Base-by-base conservation (phyloP, 1,140 invertebrate genomes). In the Drosophila gunungcola region DNA sequence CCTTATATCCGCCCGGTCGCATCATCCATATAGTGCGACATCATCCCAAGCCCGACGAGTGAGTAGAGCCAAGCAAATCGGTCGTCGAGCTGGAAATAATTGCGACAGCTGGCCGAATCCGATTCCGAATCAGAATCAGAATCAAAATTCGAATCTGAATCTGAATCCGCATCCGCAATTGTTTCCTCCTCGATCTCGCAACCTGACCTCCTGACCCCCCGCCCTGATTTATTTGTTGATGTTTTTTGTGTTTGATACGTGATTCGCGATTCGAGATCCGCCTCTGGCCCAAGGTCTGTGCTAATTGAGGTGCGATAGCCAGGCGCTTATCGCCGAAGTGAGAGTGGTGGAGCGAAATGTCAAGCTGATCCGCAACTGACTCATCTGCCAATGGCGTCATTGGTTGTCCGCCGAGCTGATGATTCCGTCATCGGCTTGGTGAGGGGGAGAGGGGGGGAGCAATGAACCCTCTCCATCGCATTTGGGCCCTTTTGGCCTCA, bases 1-100 rank as follows among this genome's bases (percentile, higher is more conserved):
- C 97, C 2, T 93, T 98, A 1, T 98, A 96, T 93, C 97, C 97
- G 42, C 97, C 97, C 6, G 97, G 97, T 3, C 94, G 95, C 79
- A 98, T 98, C 60, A 97, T 98, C 46, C 97, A 98, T 90, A 95
- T 98, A 34, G 97, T 98, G 46, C 93, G 97, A 54, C 97, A 97
- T 93, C 97, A 98, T 94, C 96, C 97, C 16, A 96, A 95, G 57
- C 95, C 95, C 84, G 95, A 95, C 84, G 95, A 96, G 97, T 97
- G 93, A 95, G 96, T 96, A 72, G 36, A 38, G 65, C 4, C 13
- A 2, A 9, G 10, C 46, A 0, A 16, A 32, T 13, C n/a, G 0
- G 10, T n/a, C 27, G 10, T 7, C 27, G 29, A 25, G 10, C 5
- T 32, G 55, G 41, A 45, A 46, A 46, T 34, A 34, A 57, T 29